These are phyloP conservation scores for Macrostomum lignano DNA, from an alignment of 1,140 invertebrate genomes.

Conservation along the genomic window DNA sequence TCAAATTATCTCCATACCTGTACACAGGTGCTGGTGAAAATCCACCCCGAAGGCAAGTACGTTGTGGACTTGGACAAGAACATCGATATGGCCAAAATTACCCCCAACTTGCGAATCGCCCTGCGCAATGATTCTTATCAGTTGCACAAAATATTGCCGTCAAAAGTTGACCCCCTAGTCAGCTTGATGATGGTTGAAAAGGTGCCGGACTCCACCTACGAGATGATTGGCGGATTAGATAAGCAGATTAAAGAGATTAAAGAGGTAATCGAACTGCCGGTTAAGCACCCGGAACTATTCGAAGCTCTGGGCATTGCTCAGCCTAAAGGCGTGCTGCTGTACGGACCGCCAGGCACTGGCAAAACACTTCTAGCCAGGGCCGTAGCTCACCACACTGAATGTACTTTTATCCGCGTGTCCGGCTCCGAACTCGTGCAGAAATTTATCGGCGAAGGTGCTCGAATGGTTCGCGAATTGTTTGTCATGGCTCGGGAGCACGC, in stretches of 20 bases:
- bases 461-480: conserved; percentile 95
- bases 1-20: too few relatives aligned
- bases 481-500: conserved; percentile 98
- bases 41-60: conserved; percentile 98
- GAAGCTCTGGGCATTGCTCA: conserved; percentile 96
- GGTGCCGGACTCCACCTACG: conserved; percentile 92
- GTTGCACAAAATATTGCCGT: conserved; percentile 89
- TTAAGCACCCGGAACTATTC: conserved; percentile 96
- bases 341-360: conserved; percentile 83
- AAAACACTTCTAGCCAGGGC: conserved; percentile 87
- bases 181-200: conserved; percentile 99
- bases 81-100: conserved; percentile 91
- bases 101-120: conserved; percentile 83
- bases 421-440: conserved; percentile 97
- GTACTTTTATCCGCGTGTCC: conserved; percentile 92
- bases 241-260: conserved; percentile 99
- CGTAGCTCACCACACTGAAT: conserved; percentile 96
- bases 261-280: conserved; percentile 94
- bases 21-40: conserved; percentile 95
- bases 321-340: conserved; percentile 86
- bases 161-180: conserved; percentile 93
- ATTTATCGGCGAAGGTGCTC: conserved; percentile 94
- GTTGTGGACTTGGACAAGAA: conserved; percentile 98
- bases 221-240: conserved; percentile 96
- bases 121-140: conserved; percentile 93